A percentile compares a stretch with the other conserved stretches of the same genome.
Conservation (phyloP, 2,797 vertebrate species). For the Furcifer pardalis region DNA sequence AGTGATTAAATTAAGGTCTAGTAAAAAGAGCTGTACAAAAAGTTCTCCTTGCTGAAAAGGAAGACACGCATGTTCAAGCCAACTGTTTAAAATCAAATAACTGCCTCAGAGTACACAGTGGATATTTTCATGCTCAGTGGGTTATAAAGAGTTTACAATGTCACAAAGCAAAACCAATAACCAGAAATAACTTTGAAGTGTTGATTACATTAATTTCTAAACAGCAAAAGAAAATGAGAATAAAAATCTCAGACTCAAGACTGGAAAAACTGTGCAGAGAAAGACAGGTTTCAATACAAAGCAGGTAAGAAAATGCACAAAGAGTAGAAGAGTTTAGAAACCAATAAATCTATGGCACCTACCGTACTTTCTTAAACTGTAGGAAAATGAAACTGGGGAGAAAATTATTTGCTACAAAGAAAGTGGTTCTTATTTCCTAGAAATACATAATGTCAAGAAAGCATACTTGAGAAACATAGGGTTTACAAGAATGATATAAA, state of each 20-base stretch:
- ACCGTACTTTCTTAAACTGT: neutral
- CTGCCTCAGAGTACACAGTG: neutral
- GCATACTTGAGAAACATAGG: neutral
- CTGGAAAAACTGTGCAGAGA: neutral
- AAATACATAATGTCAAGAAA: neutral
- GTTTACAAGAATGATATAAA: neutral
- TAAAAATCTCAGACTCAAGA: neutral
- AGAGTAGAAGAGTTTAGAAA: too few species aligned
- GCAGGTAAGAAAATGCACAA: neutral
- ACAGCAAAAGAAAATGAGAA: neutral
- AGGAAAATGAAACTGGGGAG: neutral
- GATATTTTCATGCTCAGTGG: neutral
- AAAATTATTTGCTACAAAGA: neutral
- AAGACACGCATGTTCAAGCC: neutral
- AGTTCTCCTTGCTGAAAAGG: neutral
- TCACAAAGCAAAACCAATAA: constrained; percentile 2
- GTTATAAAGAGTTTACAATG: neutral
- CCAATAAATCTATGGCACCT: neutral
- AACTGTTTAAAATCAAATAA: neutral
- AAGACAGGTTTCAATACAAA: neutral
- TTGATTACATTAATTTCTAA: too few species aligned
- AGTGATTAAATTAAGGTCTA: neutral
- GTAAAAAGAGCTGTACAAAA: constrained; percentile 5
- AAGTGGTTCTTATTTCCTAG: neutral
- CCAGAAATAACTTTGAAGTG: neutral